phyloP scores from a whole-genome alignment of 2,797 vertebrate genomes.

The Siniperca obscura region DNA sequence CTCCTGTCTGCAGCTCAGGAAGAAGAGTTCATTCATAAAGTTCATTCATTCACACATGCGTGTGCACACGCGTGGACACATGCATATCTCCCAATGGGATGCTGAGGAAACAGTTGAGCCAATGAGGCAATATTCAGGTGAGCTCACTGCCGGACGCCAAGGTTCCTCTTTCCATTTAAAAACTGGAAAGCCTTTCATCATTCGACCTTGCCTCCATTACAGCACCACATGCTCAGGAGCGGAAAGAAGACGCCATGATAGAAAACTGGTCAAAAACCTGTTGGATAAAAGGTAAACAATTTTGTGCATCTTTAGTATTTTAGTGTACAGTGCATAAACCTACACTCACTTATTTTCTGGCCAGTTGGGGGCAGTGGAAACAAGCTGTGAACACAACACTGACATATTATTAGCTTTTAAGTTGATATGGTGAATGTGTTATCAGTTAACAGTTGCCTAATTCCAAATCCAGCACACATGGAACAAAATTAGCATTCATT shows the following conservation, averaged over 20 bases:
- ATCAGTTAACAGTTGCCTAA: not conserved
- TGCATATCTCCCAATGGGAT: slow-evolving; percentile 52
- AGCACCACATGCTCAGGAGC: not conserved
- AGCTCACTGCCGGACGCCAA: slow-evolving; percentile 71
- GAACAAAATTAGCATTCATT: not conserved
- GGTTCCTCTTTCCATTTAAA: slow-evolving; percentile 56
- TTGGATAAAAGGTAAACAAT: not conserved
- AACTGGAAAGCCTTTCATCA: slow-evolving; percentile 37
- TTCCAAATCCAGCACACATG: not conserved
- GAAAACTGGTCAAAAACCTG: not conserved
- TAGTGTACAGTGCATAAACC: too few relatives aligned
- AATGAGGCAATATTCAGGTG: slow-evolving; percentile 76
- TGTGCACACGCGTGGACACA: slow-evolving; percentile 12
- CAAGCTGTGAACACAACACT: not conserved
- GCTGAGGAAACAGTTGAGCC: slow-evolving; percentile 59
- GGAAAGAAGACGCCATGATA: slow-evolving; percentile 23
- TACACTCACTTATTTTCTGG: not conserved
- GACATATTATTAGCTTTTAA: not conserved
- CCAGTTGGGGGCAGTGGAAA: not conserved
- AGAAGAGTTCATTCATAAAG: slow-evolving; percentile 82
- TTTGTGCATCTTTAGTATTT: not conserved
- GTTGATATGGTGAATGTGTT: not conserved
- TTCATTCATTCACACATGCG: slow-evolving; percentile 61
- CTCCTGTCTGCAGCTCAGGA: slow-evolving; percentile 77
- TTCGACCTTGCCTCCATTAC: slow-evolving; percentile 41